Evolutionary conservation across 2,888 invertebrate species (phyloP).

Genomic region (Oscheius sp.): DNA sequence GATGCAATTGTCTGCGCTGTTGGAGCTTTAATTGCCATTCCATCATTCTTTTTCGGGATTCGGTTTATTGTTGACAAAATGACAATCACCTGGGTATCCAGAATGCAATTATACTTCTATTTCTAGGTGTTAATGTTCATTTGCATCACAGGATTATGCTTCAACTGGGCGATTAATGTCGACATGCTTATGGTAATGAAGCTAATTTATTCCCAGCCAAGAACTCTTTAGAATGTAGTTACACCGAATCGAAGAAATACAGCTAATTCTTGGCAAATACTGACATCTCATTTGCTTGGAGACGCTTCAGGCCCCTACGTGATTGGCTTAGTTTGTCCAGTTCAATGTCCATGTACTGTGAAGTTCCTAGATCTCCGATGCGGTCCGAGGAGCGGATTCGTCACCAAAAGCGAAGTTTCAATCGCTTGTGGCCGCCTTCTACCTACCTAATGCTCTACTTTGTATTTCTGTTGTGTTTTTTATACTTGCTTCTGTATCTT

Average conservation of each 20-base stretch:
- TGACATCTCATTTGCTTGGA: conserved; percentile 95
- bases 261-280: conserved; percentile 95
- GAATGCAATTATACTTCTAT: not conserved
- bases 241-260: conserved; percentile 92
- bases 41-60: conserved; percentile 84
- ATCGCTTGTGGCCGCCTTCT: conserved; percentile 46
- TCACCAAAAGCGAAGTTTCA: conserved; percentile 38
- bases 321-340: conserved; percentile 77
- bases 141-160: conserved; percentile 80
- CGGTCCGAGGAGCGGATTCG: conserved; percentile 48
- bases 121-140: conserved; percentile 73
- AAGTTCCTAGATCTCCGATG: conserved; percentile 57
- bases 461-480: conserved; percentile 47
- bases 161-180: conserved; percentile 97
- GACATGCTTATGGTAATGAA: conserved; percentile 80
- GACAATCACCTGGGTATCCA: conserved; percentile 41
- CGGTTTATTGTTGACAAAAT: conserved; percentile 76
- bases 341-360: not conserved
- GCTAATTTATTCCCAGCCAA: no score
- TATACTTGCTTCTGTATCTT: conserved; percentile 42
- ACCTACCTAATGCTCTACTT: conserved; percentile 49
- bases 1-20: conserved; percentile 82
- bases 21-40: conserved; percentile 85
- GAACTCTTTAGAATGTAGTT: conserved; percentile 94
- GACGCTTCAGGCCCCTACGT: conserved; percentile 98